These are phyloP conservation scores for Nephrocerus scutellatus DNA, from an alignment of 2,888 invertebrate species.

Conservation along the genomic window DNA sequence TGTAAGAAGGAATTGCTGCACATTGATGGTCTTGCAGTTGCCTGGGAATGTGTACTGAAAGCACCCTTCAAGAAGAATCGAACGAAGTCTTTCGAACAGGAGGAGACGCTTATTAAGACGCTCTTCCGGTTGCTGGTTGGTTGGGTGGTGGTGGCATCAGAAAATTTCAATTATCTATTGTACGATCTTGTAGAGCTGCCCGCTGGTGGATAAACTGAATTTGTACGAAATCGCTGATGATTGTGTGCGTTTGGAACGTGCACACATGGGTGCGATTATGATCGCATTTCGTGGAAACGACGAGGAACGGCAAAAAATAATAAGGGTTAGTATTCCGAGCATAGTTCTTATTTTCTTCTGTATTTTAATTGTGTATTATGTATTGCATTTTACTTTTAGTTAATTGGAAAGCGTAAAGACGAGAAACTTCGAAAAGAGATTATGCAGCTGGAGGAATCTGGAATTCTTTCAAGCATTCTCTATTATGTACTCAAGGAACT, in stretches of 20 bases:
- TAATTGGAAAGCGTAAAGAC: conserved; percentile 28
- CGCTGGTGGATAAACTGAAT: conserved; percentile 41
- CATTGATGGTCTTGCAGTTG: conserved; percentile 37
- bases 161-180: no score
- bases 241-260: conserved; percentile 38
- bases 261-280: conserved; percentile 42
- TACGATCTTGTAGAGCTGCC: conserved; percentile 38
- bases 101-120: conserved; percentile 37
- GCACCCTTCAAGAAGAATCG: conserved; percentile 41
- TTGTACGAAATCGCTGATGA: conserved; percentile 40
- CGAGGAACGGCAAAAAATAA: conserved; percentile 32
- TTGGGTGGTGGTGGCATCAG: no score
- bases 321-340: conserved; percentile 28
- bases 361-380: conserved; percentile 7
- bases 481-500: conserved; percentile 40
- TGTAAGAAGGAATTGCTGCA: conserved; percentile 36
- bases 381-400: conserved; percentile 25
- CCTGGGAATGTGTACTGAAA: conserved; percentile 44
- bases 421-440: conserved; percentile 39
- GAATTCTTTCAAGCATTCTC: conserved; percentile 36
- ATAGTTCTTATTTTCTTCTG: conserved; percentile 4
- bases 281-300: conserved; percentile 34
- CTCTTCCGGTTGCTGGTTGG: conserved; percentile 39
- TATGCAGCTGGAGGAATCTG: conserved; percentile 40
- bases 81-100: conserved; percentile 36